These are phyloP conservation scores for Ruditapes philippinarum DNA, from an alignment of 1,140 invertebrate species.

Conservation along the genomic window DNA sequence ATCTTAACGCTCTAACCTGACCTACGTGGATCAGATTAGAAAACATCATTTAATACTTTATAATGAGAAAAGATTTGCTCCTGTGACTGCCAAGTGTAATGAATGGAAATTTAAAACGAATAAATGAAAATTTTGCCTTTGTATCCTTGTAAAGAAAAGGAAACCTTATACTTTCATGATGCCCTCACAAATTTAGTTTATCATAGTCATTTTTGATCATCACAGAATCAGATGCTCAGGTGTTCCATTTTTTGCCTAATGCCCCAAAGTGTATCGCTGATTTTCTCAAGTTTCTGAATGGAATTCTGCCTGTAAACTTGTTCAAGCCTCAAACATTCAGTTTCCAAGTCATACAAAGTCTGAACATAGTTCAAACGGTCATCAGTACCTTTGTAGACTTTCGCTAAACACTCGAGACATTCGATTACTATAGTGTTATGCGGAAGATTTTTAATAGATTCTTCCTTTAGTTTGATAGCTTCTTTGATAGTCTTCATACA, in stretches of 20 bases:
- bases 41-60: too few species aligned
- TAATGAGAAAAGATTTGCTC: too few species aligned
- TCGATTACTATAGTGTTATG: slow-evolving; percentile 37
- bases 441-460: not conserved
- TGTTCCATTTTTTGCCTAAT: slow-evolving; percentile 21
- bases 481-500: not conserved
- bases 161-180: too few species aligned
- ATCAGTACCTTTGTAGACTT: slow-evolving; percentile 13
- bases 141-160: too few species aligned
- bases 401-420: slow-evolving; percentile 43
- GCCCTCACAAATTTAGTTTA: too few species aligned
- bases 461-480: slow-evolving; percentile 17
- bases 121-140: too few species aligned
- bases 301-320: not conserved
- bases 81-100: too few species aligned
- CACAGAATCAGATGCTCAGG: not conserved
- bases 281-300: not conserved
- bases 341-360: slow-evolving; percentile 38
- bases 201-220: too few species aligned
- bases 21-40: too few species aligned
- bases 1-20: too few species aligned
- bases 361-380: slow-evolving; percentile 31
- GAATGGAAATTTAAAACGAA: too few species aligned
- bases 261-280: not conserved
- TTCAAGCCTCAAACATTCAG: slow-evolving; percentile 37